These are phyloP conservation scores for Diachasmimorpha longicaudata DNA, from an alignment of 1,140 invertebrate species.

Conservation along the genomic window DNA sequence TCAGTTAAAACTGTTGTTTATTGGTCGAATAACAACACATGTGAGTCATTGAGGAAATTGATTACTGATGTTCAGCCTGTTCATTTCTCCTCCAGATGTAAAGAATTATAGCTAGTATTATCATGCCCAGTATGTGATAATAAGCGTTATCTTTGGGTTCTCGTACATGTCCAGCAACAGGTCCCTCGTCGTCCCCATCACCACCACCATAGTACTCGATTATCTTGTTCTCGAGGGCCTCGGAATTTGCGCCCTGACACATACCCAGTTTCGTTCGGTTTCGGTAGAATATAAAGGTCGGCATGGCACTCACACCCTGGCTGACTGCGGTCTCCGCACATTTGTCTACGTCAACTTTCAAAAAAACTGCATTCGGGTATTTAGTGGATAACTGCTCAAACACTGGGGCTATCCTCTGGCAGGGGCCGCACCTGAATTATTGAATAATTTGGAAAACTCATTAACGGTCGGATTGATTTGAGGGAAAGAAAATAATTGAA, in stretches of 20 bases:
- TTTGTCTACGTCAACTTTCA: slow-evolving; percentile 94
- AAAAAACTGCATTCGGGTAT: slow-evolving; percentile 88
- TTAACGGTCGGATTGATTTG: too few species aligned
- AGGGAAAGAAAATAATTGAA: too few species aligned
- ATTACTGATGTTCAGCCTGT: background rate
- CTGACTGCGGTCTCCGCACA: slow-evolving; percentile 83
- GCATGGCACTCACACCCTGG: slow-evolving; percentile 93
- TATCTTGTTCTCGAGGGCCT: slow-evolving; percentile 85
- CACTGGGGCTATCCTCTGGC: slow-evolving; percentile 88
- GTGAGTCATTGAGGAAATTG: too few species aligned
- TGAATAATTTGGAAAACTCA: too few species aligned
- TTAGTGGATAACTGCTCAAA: slow-evolving; percentile 86
- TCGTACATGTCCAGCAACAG: slow-evolving; percentile 79
- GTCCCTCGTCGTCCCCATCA: slow-evolving; percentile 69
- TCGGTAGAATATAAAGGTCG: slow-evolving; percentile 96
- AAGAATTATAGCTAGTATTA: slow-evolving; percentile 45
- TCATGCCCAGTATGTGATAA: slow-evolving; percentile 52
- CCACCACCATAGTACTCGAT: slow-evolving; percentile 82
- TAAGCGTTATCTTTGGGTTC: slow-evolving; percentile 46
- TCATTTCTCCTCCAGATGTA: slow-evolving; percentile 51
- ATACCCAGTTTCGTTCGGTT: slow-evolving; percentile 80
- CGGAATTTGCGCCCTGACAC: slow-evolving; percentile 84
- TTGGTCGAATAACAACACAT: background rate
- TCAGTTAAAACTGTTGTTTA: background rate
- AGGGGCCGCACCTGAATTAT: slow-evolving; percentile 88